Conservation (phyloP, 2,797 vertebrate species). For the Cottoperca gobio region DNA sequence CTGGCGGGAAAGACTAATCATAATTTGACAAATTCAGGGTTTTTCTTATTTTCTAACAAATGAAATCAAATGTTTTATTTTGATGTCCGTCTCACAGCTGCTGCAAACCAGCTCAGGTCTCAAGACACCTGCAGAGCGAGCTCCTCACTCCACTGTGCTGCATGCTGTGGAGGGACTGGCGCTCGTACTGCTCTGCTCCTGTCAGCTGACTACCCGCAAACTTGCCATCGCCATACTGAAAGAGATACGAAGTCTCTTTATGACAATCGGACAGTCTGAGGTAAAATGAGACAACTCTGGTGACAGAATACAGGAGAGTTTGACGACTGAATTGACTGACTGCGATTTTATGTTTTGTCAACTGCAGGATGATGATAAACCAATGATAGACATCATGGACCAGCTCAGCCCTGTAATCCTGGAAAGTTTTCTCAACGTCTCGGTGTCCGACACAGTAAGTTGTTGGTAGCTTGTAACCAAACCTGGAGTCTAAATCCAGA, state of each 20-base stretch:
- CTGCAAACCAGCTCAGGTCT: constrained; percentile 83
- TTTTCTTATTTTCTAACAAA: background rate
- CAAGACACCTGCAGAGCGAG: constrained; percentile 87
- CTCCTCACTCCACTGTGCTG: constrained; percentile 92
- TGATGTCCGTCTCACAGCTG: constrained; percentile 46
- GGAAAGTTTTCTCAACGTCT: constrained; percentile 94
- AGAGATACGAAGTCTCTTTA: constrained; percentile 93
- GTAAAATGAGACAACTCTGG: constrained; percentile 73
- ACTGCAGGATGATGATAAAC: constrained; percentile 94
- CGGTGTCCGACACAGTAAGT: constrained; percentile 93
- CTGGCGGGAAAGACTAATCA: background rate
- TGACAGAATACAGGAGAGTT: background rate
- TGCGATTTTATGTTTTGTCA: constrained; percentile 17
- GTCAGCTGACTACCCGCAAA: constrained; percentile 93
- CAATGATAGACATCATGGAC: constrained; percentile 98
- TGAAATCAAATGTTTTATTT: constrained; percentile 13
- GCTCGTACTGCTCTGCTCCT: constrained; percentile 94
- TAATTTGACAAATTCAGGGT: background rate
- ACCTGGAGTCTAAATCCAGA: background rate
- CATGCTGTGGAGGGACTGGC: constrained; percentile 97
- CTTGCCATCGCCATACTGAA: constrained; percentile 92
- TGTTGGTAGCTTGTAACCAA: constrained; percentile 22
- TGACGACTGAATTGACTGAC: background rate
- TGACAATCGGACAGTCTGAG: constrained; percentile 93
- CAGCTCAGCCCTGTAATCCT: constrained; percentile 94